These are phyloP conservation scores for Drosophila busckii DNA, from an alignment of 1,140 invertebrate genomes.

Conservation along the genomic window DNA sequence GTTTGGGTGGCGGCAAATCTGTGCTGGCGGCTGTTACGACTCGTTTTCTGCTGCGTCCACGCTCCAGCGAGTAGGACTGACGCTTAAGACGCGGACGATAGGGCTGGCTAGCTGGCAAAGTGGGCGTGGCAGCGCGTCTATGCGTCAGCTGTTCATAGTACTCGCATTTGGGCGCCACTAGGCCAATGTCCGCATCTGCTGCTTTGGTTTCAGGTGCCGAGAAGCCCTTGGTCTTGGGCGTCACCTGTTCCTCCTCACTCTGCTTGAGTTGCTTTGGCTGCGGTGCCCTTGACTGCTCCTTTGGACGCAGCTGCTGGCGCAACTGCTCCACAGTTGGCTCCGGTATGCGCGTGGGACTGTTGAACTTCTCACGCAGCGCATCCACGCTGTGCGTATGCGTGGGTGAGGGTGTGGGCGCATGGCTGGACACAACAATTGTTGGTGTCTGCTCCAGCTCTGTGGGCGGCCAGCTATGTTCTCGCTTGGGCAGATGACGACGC, in stretches of 20 bases:
- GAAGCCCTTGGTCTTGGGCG: conserved; percentile 55
- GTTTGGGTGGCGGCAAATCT: conserved; percentile 64
- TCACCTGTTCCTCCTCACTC: conserved; percentile 3
- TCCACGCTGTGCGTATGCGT: conserved; percentile 57
- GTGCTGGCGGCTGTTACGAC: conserved; percentile 18
- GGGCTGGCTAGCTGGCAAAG: neutral
- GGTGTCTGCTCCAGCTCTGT: conserved; percentile 7
- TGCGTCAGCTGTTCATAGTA: conserved; percentile 66
- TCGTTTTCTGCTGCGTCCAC: conserved; percentile 41
- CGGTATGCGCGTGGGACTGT: conserved; percentile 60
- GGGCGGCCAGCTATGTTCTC: conserved; percentile 77
- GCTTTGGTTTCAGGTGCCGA: conserved; percentile 70
- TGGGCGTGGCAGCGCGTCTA: conserved; percentile 30
- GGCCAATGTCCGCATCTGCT: conserved; percentile 59
- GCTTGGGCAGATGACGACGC: conserved; percentile 52
- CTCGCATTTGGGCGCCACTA: conserved; percentile 63
- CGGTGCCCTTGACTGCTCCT: neutral
- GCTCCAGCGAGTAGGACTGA: conserved; percentile 62
- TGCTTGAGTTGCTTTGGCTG: conserved; percentile 2
- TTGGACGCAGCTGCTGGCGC: conserved; percentile 34
- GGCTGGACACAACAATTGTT: neutral
- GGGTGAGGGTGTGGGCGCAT: conserved; percentile 5
- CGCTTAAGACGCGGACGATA: conserved; percentile 43
- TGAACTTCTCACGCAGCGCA: conserved; percentile 61
- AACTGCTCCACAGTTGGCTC: conserved; percentile 39